phyloP scores from a whole-genome alignment of 2,888 invertebrate species.

The Rhaphigaster nebulosa region DNA sequence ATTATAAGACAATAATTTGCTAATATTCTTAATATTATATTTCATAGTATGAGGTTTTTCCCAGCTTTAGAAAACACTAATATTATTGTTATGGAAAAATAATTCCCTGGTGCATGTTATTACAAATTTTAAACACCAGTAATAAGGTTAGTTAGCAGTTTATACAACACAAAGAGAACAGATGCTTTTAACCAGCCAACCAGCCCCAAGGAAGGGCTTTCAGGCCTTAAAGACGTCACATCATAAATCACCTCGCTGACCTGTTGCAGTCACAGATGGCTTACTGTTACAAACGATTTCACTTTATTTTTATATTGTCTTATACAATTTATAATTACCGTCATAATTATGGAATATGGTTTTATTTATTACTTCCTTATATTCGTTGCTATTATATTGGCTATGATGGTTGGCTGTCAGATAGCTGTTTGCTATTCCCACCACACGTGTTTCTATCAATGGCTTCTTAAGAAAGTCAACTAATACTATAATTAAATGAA shows the following conservation, averaged over 20 bases:
- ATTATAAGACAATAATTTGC: too few species aligned
- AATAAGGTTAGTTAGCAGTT: background rate
- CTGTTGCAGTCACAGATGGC: background rate
- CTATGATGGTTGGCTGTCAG: background rate
- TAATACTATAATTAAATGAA: too few species aligned
- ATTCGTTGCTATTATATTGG: background rate
- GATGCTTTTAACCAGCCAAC: background rate
- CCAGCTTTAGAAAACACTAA: too few species aligned
- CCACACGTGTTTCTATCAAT: too few species aligned
- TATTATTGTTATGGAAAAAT: too few species aligned
- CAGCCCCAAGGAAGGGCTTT: background rate
- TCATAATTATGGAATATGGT: background rate
- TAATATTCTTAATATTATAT: too few species aligned
- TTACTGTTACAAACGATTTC: conserved; percentile 11
- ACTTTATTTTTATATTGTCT: background rate
- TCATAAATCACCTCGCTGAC: background rate
- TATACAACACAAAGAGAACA: background rate
- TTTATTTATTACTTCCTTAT: background rate
- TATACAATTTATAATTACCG: background rate
- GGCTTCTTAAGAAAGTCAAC: too few species aligned
- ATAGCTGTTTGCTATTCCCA: background rate
- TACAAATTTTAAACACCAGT: background rate
- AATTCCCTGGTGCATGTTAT: too few species aligned
- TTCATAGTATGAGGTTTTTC: too few species aligned
- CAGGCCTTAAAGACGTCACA: background rate